Evolutionary conservation across 2,888 invertebrate species (phyloP).

Genomic region (Sinotaia quadrata): DNA sequence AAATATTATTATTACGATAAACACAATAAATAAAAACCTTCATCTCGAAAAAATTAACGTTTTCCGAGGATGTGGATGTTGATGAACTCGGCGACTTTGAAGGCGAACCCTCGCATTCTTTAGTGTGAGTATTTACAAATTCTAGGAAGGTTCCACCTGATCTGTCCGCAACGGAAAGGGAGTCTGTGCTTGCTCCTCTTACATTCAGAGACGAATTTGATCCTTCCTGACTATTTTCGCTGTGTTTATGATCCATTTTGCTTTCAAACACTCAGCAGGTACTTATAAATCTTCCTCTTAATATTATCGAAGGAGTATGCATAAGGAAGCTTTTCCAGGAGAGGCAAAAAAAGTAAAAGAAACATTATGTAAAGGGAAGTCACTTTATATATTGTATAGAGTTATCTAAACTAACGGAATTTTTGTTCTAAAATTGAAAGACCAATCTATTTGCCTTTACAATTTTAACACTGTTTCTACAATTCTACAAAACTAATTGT

Average conservation of each 20-base stretch:
- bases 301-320: no score
- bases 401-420: no score
- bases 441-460: no score
- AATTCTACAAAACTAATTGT: no score
- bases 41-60: slow-evolving; percentile 48
- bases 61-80: slow-evolving; percentile 69
- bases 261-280: neutral
- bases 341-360: no score
- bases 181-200: slow-evolving; percentile 42
- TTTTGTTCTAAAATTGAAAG: no score
- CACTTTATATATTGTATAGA: no score
- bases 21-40: slow-evolving; percentile 18
- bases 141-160: slow-evolving; percentile 47
- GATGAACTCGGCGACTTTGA: slow-evolving; percentile 68
- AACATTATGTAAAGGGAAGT: no score
- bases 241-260: slow-evolving; percentile 22
- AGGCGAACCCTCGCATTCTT: slow-evolving; percentile 59
- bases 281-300: neutral
- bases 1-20: neutral
- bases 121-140: slow-evolving; percentile 53
- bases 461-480: no score
- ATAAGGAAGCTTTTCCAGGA: no score
- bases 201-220: neutral
- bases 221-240: slow-evolving; percentile 5
- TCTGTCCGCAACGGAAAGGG: slow-evolving; percentile 49